These are phyloP conservation scores for Cantharis rustica DNA, from an alignment of 2,888 invertebrate genomes.

Conservation along the genomic window DNA sequence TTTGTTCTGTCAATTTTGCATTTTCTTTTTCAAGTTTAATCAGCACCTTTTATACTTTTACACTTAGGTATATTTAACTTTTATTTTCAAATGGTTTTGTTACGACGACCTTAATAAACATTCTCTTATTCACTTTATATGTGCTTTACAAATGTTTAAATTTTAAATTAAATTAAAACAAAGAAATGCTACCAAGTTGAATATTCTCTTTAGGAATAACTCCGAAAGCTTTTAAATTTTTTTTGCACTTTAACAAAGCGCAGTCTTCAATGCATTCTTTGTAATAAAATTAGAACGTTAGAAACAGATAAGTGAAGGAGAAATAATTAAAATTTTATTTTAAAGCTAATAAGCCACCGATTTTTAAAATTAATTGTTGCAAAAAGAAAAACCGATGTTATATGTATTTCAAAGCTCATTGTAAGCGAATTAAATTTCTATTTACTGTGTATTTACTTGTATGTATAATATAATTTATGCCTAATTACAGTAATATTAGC, in stretches of 20 bases:
- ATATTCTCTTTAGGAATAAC: background rate
- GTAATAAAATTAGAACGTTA: background rate
- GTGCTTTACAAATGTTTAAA: background rate
- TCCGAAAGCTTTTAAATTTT: background rate
- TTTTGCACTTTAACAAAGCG: background rate
- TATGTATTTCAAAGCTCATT: no score
- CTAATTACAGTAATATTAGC: no score
- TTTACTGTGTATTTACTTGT: no score
- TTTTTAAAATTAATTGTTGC: no score
- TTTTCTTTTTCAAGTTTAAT: constrained; percentile 1
- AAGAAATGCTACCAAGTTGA: background rate
- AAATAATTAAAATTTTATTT: no score
- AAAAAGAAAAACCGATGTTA: no score
- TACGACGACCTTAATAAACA: background rate
- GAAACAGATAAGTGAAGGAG: no score
- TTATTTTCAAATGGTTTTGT: background rate
- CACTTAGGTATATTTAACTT: background rate
- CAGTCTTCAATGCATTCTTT: background rate
- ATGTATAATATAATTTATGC: no score
- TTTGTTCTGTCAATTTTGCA: constrained; percentile 15
- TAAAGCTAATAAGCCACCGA: no score
- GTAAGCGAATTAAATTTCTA: no score
- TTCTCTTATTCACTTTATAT: background rate
- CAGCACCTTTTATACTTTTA: background rate
- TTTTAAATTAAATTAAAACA: background rate